Evolutionary conservation across 2,113 vertebrate genomes (phyloP).

Genomic region (Mirounga angustirostris): DNA sequence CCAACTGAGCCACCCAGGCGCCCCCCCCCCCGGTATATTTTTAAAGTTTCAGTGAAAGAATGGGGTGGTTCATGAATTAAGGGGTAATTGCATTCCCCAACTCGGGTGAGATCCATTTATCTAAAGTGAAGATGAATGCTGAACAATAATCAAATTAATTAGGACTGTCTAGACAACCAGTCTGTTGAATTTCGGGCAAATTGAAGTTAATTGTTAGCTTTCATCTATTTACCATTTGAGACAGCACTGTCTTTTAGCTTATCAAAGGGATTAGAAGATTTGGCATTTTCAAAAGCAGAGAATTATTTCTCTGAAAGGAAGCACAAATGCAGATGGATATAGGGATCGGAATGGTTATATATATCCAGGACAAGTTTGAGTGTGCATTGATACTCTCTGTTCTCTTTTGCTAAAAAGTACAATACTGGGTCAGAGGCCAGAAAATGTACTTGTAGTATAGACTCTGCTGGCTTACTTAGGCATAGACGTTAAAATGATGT

Average conservation of each 20-base stretch:
- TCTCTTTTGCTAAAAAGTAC: conserved; percentile 25
- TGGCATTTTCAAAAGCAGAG: conserved; percentile 60
- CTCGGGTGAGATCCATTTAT: conserved; percentile 71
- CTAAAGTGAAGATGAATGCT: conserved; percentile 74
- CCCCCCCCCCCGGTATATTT: background rate
- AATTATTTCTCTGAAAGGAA: conserved; percentile 53
- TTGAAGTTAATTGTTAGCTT: conserved; percentile 77
- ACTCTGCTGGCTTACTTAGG: conserved; percentile 13
- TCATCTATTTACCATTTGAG: conserved; percentile 74
- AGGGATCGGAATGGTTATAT: background rate
- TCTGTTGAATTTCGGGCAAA: conserved; percentile 72
- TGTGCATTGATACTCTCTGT: conserved; percentile 12
- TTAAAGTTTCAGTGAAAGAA: conserved; percentile 65
- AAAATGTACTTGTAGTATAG: conserved; percentile 11
- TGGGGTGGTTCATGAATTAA: conserved; percentile 65
- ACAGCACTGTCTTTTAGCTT: conserved; percentile 46
- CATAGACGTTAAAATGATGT: conserved; percentile 34
- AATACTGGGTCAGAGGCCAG: conserved; percentile 21
- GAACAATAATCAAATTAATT: conserved; percentile 79
- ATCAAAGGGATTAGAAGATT: conserved; percentile 54
- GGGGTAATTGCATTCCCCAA: conserved; percentile 70
- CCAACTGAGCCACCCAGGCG: background rate
- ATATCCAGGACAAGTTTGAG: background rate
- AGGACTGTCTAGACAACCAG: conserved; percentile 77
- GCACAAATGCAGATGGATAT: background rate